phyloP scores from a whole-genome alignment of 2,113 vertebrate species.

The Clarias gariepinus region DNA sequence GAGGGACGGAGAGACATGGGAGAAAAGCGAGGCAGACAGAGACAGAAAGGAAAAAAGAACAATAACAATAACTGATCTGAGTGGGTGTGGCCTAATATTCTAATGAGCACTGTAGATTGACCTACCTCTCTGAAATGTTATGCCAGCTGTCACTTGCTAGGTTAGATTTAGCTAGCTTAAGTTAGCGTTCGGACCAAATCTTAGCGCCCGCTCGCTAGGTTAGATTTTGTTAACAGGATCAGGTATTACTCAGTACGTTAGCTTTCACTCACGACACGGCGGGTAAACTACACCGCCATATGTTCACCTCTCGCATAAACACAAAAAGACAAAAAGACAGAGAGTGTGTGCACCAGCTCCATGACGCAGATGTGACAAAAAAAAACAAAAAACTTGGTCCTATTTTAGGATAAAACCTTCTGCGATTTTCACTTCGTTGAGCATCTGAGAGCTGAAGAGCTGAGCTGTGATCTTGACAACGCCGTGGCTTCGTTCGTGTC shows the following conservation, averaged over 20 bases:
- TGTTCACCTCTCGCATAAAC: background rate
- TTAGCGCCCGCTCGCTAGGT: background rate
- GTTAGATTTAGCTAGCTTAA: no score
- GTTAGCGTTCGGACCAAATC: no score
- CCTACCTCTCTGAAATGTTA: background rate
- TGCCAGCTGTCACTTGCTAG: no score
- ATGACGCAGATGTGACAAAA: background rate
- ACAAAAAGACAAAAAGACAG: no score
- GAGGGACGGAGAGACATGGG: no score
- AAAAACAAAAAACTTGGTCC: background rate
- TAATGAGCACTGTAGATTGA: background rate
- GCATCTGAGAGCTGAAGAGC: background rate
- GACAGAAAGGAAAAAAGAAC: background rate
- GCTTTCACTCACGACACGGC: background rate
- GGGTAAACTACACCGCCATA: no score
- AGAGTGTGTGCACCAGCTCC: background rate
- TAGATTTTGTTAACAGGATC: background rate
- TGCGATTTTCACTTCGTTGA: background rate
- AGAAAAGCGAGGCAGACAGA: no score
- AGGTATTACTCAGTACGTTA: background rate
- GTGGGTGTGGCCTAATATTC: constrained; percentile 1
- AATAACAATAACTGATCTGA: background rate
- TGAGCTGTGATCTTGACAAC: background rate
- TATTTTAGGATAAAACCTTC: background rate
- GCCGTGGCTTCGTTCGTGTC: background rate